Evolutionary conservation across 2,797 vertebrate species (phyloP), one percentile per base, ranked within the genome.

Genomic region (Holocentrus rufus): DNA sequence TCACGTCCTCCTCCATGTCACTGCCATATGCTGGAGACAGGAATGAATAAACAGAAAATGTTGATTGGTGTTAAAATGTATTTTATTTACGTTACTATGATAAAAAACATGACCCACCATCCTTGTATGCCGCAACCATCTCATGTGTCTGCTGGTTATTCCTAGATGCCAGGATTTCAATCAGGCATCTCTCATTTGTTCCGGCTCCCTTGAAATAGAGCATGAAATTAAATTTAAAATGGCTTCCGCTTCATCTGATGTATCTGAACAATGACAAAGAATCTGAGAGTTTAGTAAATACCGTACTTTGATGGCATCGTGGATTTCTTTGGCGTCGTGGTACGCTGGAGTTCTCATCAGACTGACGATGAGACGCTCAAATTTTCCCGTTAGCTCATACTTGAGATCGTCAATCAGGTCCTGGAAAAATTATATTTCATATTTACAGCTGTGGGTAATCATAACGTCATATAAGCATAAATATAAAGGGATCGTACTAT

Each of bases 381-480:
- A 99, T 88, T 99, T 98, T 17, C 98, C 98, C 0, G 96, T 98
- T 87, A 99, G 93, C 89, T 99, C 98, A 0, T 98, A 98, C 83
- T 99, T 99, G 72, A 99, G 90, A 87, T 98, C 96, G 13, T 94
- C 95, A 9, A 98, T 97, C 85, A 99, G 94, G 88, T 99, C 98
- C 98, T 99, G 74, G 50, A 30, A 23, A 68, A 71, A 60, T 7
- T 66, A 13, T 1, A 64, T 34, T 3, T 20, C 36, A 3, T 2
- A 68, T 9, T 65, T 23, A 50, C 10, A 52, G 5, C 9, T 30
- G 14, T 60, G 17, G n/a, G 34, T 36, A 5, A 56, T 18, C 18
- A 0, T 34, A n/a, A 1, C 53, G 30, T 56, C 20, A 0, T 5
- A 27, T 18, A 55, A 30, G 9, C n/a, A 20, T 20, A 9, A 20